Evolutionary conservation across 2,888 invertebrate genomes (phyloP).

Genomic region (Drosophila gaucha): DNA sequence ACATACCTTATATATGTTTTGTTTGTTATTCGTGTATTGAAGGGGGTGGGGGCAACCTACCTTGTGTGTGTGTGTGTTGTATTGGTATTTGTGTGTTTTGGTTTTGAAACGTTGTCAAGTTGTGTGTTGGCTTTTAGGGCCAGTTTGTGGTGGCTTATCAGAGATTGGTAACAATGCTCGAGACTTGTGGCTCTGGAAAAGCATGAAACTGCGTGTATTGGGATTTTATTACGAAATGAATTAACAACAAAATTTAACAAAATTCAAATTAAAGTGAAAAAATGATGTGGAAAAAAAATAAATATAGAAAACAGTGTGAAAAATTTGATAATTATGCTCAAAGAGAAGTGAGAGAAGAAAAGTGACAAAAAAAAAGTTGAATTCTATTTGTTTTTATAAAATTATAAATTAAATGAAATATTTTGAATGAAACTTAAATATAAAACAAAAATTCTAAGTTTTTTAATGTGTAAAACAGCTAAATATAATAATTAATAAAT

Average conservation of each 20-base stretch:
- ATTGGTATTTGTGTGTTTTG: slow-evolving; percentile 66
- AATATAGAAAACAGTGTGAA: slow-evolving; percentile 9
- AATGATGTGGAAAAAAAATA: slow-evolving; percentile 5
- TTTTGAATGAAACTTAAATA: neutral
- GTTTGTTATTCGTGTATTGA: slow-evolving; percentile 13
- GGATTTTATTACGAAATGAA: slow-evolving; percentile 25
- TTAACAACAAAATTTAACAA: slow-evolving; percentile 21
- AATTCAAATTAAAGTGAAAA: slow-evolving; percentile 21
- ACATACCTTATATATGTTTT: slow-evolving; percentile 4
- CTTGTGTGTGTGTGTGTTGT: slow-evolving; percentile 15
- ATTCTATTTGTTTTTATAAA: neutral
- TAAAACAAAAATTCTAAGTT: too few species aligned
- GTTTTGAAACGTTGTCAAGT: slow-evolving; percentile 63
- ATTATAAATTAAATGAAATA: neutral
- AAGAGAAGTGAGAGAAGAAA: neutral
- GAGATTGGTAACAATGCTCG: slow-evolving; percentile 64
- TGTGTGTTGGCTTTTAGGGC: slow-evolving; percentile 58
- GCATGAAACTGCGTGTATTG: slow-evolving; percentile 13
- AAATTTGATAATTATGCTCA: neutral
- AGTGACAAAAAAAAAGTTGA: neutral
- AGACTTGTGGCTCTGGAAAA: slow-evolving; percentile 40
- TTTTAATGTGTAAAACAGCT: too few species aligned
- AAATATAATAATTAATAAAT: too few species aligned
- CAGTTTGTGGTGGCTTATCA: slow-evolving; percentile 68
- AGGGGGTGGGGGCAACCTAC: slow-evolving; percentile 21